phyloP scores from a whole-genome alignment of 2,113 vertebrate species.

The Xiphophorus hellerii region DNA sequence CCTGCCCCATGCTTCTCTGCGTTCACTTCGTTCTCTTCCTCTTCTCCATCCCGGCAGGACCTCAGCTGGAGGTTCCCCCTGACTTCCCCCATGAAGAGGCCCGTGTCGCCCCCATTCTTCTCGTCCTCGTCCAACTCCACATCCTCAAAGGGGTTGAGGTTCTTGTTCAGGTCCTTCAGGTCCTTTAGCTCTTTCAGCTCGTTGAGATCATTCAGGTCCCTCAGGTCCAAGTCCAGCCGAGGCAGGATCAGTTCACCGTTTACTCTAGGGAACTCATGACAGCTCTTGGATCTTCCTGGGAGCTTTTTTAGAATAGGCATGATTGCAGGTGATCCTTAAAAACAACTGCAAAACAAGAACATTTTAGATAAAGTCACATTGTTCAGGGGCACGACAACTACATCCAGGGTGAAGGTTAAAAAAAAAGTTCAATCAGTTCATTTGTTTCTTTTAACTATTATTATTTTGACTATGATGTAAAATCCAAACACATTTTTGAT shows the following conservation, averaged over 20 bases:
- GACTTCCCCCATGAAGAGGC: conserved; percentile 69
- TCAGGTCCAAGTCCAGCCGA: conserved; percentile 72
- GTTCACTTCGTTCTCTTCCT: conserved; percentile 80
- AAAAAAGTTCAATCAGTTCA: background rate
- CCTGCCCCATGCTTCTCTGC: conserved; percentile 73
- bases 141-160: conserved; percentile 86
- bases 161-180: conserved; percentile 73
- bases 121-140: conserved; percentile 70
- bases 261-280: conserved; percentile 69
- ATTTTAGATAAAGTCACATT: background rate
- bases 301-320: conserved; percentile 89
- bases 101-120: conserved; percentile 66
- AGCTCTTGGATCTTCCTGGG: conserved; percentile 78
- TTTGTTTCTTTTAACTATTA: background rate
- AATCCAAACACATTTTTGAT: background rate
- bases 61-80: conserved; percentile 64
- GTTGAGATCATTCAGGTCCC: conserved; percentile 68
- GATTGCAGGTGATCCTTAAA: conserved; percentile 42
- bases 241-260: conserved; percentile 80
- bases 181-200: conserved; percentile 74
- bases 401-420: background rate
- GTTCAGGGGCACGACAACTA: background rate
- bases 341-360: conserved; percentile 53
- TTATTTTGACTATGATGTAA: background rate
- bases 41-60: conserved; percentile 75